Evolutionary conservation across 2,797 vertebrate species (phyloP).

Genomic region (Phyllotis vaccarum): DNA sequence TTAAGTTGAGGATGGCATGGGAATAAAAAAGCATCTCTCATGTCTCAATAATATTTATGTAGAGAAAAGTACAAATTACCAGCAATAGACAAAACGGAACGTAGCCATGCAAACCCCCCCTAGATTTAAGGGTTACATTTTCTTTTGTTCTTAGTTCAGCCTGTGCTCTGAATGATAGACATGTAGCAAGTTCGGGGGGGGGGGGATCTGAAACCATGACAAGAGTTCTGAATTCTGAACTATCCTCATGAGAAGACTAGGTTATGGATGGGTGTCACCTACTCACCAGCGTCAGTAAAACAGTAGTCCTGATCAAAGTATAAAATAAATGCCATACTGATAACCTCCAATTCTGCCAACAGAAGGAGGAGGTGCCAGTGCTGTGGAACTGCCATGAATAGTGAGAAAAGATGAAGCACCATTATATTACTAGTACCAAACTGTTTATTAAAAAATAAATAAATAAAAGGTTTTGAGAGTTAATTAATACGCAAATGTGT

Average conservation of each 20-base stretch:
- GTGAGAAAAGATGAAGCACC: background rate
- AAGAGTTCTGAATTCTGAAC: slow-evolving; percentile 36
- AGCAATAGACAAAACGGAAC: slow-evolving; percentile 28
- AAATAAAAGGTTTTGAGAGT: background rate
- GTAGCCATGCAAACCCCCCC: slow-evolving; percentile 35
- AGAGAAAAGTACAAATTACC: slow-evolving; percentile 33
- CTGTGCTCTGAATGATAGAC: slow-evolving; percentile 44
- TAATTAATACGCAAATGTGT: background rate
- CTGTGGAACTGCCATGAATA: background rate
- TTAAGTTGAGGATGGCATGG: background rate
- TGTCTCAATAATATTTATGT: slow-evolving; percentile 8
- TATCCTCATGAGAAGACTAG: background rate
- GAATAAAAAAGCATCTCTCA: slow-evolving; percentile 9
- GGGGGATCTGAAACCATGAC: slow-evolving; percentile 37
- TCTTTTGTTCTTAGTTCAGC: background rate
- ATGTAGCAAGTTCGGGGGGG: background rate
- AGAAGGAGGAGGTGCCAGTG: slow-evolving; percentile 12
- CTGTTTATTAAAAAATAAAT: slow-evolving; percentile 18
- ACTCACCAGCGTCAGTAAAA: background rate
- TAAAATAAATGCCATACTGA: background rate
- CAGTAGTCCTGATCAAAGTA: background rate
- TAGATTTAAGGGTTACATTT: background rate
- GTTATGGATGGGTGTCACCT: slow-evolving; percentile 14
- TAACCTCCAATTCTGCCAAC: background rate
- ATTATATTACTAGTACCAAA: background rate